Percentiles rank a stretch among this genome's conserved stretches.
Evolutionary conservation across 2,113 vertebrate genomes (phyloP).

Genomic region (Corythornis madagascariensis): DNA sequence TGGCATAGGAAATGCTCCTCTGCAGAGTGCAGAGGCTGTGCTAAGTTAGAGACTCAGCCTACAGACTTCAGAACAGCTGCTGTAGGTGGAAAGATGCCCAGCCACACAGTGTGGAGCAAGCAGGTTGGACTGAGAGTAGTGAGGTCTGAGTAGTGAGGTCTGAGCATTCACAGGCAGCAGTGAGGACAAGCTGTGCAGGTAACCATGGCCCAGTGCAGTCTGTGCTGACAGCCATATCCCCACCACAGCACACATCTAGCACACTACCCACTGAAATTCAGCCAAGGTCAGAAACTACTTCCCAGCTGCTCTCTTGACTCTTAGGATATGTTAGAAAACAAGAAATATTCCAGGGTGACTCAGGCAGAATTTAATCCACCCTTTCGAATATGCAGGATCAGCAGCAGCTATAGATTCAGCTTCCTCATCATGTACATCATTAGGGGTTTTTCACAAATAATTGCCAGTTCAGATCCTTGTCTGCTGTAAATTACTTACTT

Average conservation of each 20-base stretch:
- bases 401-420: neutral
- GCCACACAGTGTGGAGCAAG: accelerated
- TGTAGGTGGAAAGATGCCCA: accelerated
- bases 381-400: neutral
- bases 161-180: neutral
- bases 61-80: neutral
- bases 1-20: neutral
- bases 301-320: neutral
- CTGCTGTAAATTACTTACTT: constrained; percentile 12
- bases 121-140: accelerated
- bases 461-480: neutral
- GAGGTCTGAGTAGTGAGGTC: neutral
- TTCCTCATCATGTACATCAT: neutral
- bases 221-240: accelerated
- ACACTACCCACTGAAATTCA: neutral
- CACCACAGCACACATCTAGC: neutral
- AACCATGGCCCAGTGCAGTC: accelerated
- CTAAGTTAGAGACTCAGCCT: neutral
- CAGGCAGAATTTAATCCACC: neutral
- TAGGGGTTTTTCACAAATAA: neutral
- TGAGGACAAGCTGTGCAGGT: neutral
- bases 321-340: neutral
- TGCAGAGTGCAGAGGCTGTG: neutral
- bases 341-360: neutral
- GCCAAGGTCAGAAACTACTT: neutral